These are phyloP conservation scores for Nowickia ferox DNA, from an alignment of 2,888 invertebrate species.

Conservation along the genomic window DNA sequence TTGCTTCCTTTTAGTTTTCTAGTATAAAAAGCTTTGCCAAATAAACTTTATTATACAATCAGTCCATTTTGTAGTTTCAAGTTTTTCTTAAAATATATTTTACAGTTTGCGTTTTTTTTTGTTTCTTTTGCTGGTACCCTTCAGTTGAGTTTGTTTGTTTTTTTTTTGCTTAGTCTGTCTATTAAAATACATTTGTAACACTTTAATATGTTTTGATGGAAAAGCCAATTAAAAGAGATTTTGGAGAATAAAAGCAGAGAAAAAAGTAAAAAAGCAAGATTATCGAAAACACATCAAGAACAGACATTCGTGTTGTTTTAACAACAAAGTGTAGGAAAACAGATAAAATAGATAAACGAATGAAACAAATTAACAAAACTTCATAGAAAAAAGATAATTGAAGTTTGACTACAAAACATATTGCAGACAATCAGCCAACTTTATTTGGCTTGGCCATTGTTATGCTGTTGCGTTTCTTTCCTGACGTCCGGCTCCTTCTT, in stretches of 20 bases:
- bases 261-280: neutral
- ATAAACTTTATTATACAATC: conserved; percentile 67
- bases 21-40: conserved; percentile 49
- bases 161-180: conserved; percentile 9
- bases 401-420: conserved; percentile 43
- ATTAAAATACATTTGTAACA: conserved; percentile 61
- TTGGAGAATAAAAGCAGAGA: conserved; percentile 39
- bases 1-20: conserved; percentile 16
- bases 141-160: conserved; percentile 7
- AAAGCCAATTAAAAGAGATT: conserved; percentile 71
- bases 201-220: conserved; percentile 70
- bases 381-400: conserved; percentile 36
- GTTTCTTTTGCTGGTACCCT: conserved; percentile 8
- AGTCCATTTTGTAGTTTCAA: conserved; percentile 5
- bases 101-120: too few relatives aligned
- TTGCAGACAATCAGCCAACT: conserved; percentile 43
- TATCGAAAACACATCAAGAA: conserved; percentile 56
- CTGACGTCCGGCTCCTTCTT: neutral
- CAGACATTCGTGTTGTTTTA: conserved; percentile 42
- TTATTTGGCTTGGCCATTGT: conserved; percentile 37
- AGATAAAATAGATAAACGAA: conserved; percentile 24
- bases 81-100: conserved; percentile 18
- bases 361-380: conserved; percentile 52
- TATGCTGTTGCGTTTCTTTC: neutral
- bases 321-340: neutral